Evolutionary conservation across 2,888 invertebrate genomes (phyloP).

Genomic region (Adelognathus sp.): DNA sequence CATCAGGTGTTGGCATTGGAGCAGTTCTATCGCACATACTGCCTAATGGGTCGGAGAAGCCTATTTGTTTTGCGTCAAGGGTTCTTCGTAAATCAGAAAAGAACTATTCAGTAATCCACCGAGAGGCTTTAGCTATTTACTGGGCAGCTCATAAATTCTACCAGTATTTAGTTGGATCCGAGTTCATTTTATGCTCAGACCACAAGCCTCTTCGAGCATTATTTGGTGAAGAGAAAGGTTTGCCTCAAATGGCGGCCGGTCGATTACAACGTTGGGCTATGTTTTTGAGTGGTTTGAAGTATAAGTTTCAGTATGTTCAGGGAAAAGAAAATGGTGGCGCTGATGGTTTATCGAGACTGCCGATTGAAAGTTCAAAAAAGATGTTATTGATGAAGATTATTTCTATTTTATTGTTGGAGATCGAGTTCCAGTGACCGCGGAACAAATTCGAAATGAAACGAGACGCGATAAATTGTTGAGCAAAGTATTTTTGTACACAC

Average conservation of each 20-base stretch:
- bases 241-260: conserved; percentile 73
- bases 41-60: conserved; percentile 66
- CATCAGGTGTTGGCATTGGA: conserved; percentile 68
- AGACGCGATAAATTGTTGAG: conserved; percentile 15
- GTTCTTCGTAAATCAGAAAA: conserved; percentile 70
- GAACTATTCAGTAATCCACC: conserved; percentile 72
- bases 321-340: conserved; percentile 49
- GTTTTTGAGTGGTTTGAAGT: conserved; percentile 60
- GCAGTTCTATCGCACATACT: conserved; percentile 68
- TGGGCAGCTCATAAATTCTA: conserved; percentile 73
- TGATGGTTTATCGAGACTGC: conserved; percentile 56
- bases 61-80: conserved; percentile 70
- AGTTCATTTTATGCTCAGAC: conserved; percentile 70
- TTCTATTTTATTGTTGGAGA: conserved; percentile 49
- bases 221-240: conserved; percentile 70
- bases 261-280: conserved; percentile 71
- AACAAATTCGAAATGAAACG: conserved; percentile 23
- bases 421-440: conserved; percentile 26
- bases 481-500: conserved; percentile 22
- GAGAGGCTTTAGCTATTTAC: conserved; percentile 73
- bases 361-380: conserved; percentile 34
- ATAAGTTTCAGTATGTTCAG: conserved; percentile 59
- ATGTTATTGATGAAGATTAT: conserved; percentile 23
- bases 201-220: conserved; percentile 72
- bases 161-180: conserved; percentile 72